Conservation (phyloP, 1,140 invertebrate genomes). For the Zaprionus capensis region DNA sequence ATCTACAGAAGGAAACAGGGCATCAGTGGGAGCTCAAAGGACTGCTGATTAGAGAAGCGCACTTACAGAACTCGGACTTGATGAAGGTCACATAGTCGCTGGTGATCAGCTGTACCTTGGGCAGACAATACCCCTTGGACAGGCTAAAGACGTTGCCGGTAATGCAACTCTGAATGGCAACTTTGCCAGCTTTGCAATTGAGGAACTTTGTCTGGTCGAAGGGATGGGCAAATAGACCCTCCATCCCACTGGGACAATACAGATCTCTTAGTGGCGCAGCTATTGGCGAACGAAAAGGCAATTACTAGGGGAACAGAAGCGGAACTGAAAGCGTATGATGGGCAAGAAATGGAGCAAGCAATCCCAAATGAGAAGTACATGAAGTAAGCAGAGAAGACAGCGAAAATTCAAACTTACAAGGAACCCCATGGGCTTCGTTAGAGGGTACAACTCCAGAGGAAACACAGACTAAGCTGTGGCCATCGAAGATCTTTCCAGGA, state of each 20-base stretch:
- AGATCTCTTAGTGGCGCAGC: constrained; percentile 44
- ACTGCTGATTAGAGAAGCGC: neutral
- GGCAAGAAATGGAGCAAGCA: constrained; percentile 28
- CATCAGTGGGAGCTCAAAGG: neutral
- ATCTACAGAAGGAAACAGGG: constrained; percentile 34
- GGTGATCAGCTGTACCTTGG: constrained; percentile 85
- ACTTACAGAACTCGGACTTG: constrained; percentile 78
- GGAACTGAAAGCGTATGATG: constrained; percentile 38
- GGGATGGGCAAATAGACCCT: constrained; percentile 87
- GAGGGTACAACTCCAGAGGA: constrained; percentile 84
- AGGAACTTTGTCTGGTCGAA: constrained; percentile 88
- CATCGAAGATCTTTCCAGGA: constrained; percentile 88
- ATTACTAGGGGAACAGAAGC: constrained; percentile 57
- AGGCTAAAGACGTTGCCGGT: constrained; percentile 88
- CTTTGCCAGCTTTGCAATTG: constrained; percentile 87
- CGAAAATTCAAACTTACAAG: constrained; percentile 53
- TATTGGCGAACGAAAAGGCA: constrained; percentile 33
- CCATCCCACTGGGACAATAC: constrained; percentile 45
- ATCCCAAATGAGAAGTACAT: constrained; percentile 52
- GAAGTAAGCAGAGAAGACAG: neutral
- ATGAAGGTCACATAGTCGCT: constrained; percentile 69
- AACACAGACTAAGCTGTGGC: constrained; percentile 86
- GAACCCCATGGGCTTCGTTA: constrained; percentile 32
- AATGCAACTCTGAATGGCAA: constrained; percentile 87
- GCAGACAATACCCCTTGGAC: constrained; percentile 86